phyloP scores from a whole-genome alignment of 2,113 vertebrate species.

The Coptodon bakossiorum region DNA sequence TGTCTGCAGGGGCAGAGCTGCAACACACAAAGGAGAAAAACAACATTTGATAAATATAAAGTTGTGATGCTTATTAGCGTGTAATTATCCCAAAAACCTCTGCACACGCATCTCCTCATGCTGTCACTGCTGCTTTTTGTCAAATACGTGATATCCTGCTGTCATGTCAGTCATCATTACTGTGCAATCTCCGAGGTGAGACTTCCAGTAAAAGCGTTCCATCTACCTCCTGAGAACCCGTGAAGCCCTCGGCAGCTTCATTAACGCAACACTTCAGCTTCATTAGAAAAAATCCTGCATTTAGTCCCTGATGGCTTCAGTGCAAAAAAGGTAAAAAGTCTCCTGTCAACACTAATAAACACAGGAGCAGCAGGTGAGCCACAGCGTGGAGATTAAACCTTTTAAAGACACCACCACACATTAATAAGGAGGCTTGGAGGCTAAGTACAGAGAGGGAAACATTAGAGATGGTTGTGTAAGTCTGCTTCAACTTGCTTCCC shows the following conservation, averaged over 20 bases:
- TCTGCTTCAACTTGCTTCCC: neutral
- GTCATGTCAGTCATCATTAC: neutral
- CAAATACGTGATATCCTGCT: neutral
- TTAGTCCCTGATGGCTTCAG: neutral
- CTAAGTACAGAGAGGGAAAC: neutral
- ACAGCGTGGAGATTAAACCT: neutral
- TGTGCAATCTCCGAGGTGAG: neutral
- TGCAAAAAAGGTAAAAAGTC: neutral
- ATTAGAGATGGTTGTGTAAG: neutral
- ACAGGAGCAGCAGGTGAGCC: neutral
- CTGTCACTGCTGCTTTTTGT: neutral
- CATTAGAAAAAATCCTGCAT: slow-evolving; percentile 13
- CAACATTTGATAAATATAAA: neutral
- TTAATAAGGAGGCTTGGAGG: neutral
- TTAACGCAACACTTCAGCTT: slow-evolving; percentile 15
- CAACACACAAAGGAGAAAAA: neutral
- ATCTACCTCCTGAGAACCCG: rapidly evolving
- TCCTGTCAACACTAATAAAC: neutral
- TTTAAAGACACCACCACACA: neutral
- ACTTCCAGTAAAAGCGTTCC: neutral
- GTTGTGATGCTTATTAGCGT: neutral
- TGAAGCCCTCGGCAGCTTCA: neutral
- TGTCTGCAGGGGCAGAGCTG: slow-evolving; percentile 59
- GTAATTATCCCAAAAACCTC: neutral
- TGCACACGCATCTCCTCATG: rapidly evolving